Evolutionary conservation across 2,888 invertebrate species (phyloP), one percentile per base, ranked within the genome.

Genomic region (Myathropa florea): DNA sequence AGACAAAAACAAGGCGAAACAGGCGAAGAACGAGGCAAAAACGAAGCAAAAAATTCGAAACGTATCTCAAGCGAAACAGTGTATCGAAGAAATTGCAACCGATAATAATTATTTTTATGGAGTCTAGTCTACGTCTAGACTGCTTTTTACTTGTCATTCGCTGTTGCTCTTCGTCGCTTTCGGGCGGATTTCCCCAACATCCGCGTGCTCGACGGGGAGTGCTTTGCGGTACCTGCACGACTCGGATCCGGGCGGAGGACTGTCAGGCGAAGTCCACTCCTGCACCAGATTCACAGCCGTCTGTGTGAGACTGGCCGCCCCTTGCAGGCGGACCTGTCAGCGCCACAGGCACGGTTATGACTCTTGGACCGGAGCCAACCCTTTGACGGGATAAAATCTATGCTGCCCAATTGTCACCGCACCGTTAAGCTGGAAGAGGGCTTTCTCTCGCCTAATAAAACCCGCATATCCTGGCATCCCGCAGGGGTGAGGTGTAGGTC

Each of bases 61-160:
- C 46, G 14, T 23, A 26, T 23, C 33, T 18, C 67, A 68, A 53
- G 23, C 67, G 36, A 59, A 63, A 53, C 84, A 70, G 89, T 88
- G 89, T 89, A 91, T 83, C 86, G 89, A 90, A 92, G 92, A 91
- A 92, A 92, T 92, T 92, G 92, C 92, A 92, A 89, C 92, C 92
- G 92, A 92, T 92, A 92, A 92, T 92, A 92, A 92, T 92, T 92
- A 92, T 92, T 92, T 92, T 92, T 92, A 92, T 92, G 91, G 91
- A 92, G 92, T 92, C 92, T 92, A 92, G 92, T 92, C 92, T 91
- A 89, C 91, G 92, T 92, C 92, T 92, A 92, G 92, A 92, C 92
- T 89, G 90, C 91, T 92, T 91, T 91, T 91, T 89, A 88, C 88
- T 84, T 88, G 90, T 88, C 88, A 89, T 88, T 83, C 86, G 88